Evolutionary conservation across 2,888 invertebrate species (phyloP).

Genomic region (Drosophila flavopinicola): DNA sequence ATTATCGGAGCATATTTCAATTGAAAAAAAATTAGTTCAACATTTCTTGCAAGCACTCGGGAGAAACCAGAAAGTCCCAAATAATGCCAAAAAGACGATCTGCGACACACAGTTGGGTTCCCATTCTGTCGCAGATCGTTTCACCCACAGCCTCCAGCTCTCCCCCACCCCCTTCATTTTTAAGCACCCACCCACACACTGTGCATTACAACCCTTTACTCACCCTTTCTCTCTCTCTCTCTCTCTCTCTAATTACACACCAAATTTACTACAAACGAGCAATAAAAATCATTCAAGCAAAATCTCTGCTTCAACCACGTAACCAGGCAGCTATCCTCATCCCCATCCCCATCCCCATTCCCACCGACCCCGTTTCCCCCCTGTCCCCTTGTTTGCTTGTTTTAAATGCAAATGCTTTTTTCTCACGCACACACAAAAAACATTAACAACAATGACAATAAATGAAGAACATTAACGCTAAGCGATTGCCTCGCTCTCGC

Average conservation of each 20-base stretch:
- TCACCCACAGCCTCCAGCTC: constrained; percentile 3
- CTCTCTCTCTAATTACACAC: constrained; percentile 70
- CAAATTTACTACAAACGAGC: constrained; percentile 78
- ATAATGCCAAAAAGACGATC: too few relatives aligned
- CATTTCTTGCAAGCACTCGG: too few relatives aligned
- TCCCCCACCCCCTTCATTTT: background rate
- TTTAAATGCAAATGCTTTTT: constrained; percentile 78
- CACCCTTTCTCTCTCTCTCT: background rate
- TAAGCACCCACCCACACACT: constrained; percentile 3
- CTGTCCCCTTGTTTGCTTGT: background rate
- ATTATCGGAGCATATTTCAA: too few relatives aligned
- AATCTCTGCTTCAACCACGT: constrained; percentile 65
- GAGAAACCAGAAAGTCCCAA: too few relatives aligned
- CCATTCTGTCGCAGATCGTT: constrained; percentile 54
- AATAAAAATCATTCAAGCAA: constrained; percentile 80
- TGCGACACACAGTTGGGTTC: constrained; percentile 11
- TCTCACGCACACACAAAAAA: constrained; percentile 69
- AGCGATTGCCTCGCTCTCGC: constrained; percentile 50
- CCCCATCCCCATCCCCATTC: background rate
- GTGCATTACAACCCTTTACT: constrained; percentile 55
- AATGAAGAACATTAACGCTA: constrained; percentile 77
- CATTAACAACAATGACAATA: constrained; percentile 76
- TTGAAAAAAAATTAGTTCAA: too few relatives aligned
- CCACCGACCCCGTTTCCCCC: too few relatives aligned
- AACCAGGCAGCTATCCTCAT: constrained; percentile 22